phyloP scores from a whole-genome alignment of 2,113 vertebrate genomes.

The Protobothrops flavoviridis region DNA sequence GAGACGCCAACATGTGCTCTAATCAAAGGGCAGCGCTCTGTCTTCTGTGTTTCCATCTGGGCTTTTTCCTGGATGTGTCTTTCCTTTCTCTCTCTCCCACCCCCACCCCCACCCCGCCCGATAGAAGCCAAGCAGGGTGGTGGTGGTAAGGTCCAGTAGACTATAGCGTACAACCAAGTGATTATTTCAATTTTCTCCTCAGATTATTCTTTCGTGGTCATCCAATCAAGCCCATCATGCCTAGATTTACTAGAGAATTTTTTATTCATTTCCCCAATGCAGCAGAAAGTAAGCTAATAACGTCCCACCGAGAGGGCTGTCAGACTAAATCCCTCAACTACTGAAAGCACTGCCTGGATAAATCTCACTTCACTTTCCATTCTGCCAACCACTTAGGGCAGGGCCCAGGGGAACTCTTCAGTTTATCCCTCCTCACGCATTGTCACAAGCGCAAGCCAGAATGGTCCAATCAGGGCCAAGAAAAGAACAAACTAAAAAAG shows the following conservation, averaged over 20 bases:
- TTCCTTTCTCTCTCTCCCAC: not conserved
- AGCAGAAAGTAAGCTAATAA: conserved; percentile 67
- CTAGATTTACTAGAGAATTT: conserved; percentile 56
- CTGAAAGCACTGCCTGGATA: conserved; percentile 49
- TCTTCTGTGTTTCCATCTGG: not conserved
- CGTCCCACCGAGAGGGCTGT: conserved; percentile 47
- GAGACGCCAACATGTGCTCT: not conserved
- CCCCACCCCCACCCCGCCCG: not conserved
- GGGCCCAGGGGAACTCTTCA: conserved; percentile 64
- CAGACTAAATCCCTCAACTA: conserved; percentile 55
- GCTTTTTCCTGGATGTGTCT: not conserved
- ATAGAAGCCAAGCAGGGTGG: not conserved
- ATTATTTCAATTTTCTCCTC: conserved; percentile 59
- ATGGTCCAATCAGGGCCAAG: conserved; percentile 66
- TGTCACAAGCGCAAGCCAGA: conserved; percentile 69
- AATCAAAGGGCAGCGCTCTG: not conserved
- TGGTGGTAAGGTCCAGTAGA: conserved; percentile 42
- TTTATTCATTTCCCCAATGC: conserved; percentile 56
- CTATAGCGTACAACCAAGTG: conserved; percentile 10
- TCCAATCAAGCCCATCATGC: conserved; percentile 57
- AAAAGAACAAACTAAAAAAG: conserved; percentile 78
- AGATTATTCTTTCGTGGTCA: conserved; percentile 55
- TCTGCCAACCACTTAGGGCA: conserved; percentile 65
- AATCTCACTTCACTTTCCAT: conserved; percentile 64
- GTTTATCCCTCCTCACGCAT: conserved; percentile 66